Evolutionary conservation across 2,888 invertebrate species (phyloP).

Genomic region (Axea sp.): DNA sequence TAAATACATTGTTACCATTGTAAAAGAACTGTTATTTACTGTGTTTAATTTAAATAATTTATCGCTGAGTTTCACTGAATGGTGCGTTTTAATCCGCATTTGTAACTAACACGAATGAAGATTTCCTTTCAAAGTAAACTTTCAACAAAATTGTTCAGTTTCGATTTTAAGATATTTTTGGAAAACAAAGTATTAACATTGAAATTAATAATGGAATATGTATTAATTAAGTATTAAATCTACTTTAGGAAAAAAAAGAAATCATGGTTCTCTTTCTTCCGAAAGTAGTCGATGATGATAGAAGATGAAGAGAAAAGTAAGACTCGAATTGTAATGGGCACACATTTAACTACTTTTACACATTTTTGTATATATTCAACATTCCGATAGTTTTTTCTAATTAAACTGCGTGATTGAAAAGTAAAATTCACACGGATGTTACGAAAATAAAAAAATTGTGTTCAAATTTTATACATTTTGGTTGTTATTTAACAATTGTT

Average conservation of each 20-base stretch:
- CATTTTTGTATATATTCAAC: slow-evolving; percentile 27
- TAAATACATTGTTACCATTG: slow-evolving; percentile 17
- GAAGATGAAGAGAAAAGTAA: too few relatives aligned
- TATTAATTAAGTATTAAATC: too few relatives aligned
- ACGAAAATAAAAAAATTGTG: too few relatives aligned
- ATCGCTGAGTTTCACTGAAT: background rate
- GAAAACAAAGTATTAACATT: too few relatives aligned
- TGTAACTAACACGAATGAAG: slow-evolving; percentile 4
- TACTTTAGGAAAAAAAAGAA: slow-evolving; percentile 38
- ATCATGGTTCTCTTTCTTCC: slow-evolving; percentile 49
- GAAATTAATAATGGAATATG: too few relatives aligned
- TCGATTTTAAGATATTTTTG: too few relatives aligned
- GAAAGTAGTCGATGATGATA: slow-evolving; percentile 44
- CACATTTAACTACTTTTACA: slow-evolving; percentile 3
- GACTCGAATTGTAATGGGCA: slow-evolving; percentile 1
- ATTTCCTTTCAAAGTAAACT: too few relatives aligned
- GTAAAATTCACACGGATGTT: too few relatives aligned
- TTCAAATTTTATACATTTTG: too few relatives aligned
- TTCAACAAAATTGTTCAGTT: too few relatives aligned
- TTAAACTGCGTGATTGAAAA: slow-evolving; percentile 3
- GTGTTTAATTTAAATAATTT: background rate
- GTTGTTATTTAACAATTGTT: too few relatives aligned
- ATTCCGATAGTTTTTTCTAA: slow-evolving; percentile 13
- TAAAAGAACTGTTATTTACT: slow-evolving; percentile 4
- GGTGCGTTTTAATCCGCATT: slow-evolving; percentile 2